Base-by-base conservation (phyloP, 2,888 invertebrate species). In the Cryptocephalus moraei region DNA sequence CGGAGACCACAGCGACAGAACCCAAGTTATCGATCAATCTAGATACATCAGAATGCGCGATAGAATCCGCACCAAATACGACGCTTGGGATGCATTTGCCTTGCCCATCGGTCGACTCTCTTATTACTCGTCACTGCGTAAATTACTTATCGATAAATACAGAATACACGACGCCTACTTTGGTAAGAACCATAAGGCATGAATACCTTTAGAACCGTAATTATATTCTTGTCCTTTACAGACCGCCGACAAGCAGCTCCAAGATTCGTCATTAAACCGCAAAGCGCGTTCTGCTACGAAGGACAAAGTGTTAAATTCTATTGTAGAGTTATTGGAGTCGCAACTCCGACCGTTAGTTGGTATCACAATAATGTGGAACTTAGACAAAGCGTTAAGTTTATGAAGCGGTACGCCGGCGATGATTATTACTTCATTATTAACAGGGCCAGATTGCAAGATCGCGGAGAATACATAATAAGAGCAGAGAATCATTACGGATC, bases 351-450 rank as follows among this genome's bases (percentile, higher is more conserved):
- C 0, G 81, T 99, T 52, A 89, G 93, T 14, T 99, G 99, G 99
- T 88, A 85, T 56, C 86, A 89, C 64, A 94, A 92, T 72, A 91
- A 91, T 71, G 80, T 83, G 64, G 96, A 96, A 67, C 75, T 99
- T 46, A 78, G 91, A 46, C 97, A 99, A 74, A 94, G 94, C 58
- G 95, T 96, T 56, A 99, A 99, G 73, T 95, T 91, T 73, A 99
- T 99, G 97, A 97, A 97, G 75, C 84, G 95, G 63, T 99, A 97
- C 68, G 80, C 84, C 39, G 92, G 90, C 46, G 93, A 96, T 61
- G 94, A 97, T 66, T 99, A 93, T 71, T 93, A 94, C 72, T 92
- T 99, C 71, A 86, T 95, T 55, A 95, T 99, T 60, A 97, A 96
- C 74, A 84, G 99, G 59, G 90, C 90, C 36, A 94, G 91, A 71